Conservation (phyloP, 2,113 vertebrate species). For the Sinocyclocheilus anophthalmus region DNA sequence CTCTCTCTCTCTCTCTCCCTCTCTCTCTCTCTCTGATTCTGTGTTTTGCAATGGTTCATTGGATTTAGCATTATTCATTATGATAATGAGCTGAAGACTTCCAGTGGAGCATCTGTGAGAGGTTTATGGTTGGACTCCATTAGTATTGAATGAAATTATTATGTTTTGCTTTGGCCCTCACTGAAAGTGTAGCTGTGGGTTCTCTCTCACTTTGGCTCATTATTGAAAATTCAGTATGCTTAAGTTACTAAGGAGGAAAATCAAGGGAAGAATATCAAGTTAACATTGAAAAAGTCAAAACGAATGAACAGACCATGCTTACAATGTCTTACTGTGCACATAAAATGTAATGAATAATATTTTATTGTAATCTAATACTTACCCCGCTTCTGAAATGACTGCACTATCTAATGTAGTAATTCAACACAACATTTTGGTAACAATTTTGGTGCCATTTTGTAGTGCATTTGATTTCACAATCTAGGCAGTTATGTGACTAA, state of each 20-base stretch:
- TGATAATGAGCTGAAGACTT: constrained; percentile 11
- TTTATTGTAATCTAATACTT: background rate
- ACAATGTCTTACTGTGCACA: background rate
- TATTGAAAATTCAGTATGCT: background rate
- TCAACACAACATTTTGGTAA: background rate
- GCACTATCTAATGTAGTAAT: background rate
- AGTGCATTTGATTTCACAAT: background rate
- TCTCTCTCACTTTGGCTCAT: background rate
- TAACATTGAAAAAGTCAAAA: background rate
- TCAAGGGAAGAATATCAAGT: background rate
- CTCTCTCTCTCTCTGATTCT: background rate
- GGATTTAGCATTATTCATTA: background rate
- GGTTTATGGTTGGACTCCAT: background rate
- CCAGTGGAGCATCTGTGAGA: background rate
- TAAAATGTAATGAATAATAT: background rate
- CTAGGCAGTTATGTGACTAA: background rate
- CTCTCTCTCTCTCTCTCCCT: background rate
- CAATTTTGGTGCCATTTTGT: background rate
- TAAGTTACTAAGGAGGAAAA: background rate
- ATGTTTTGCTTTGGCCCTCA: background rate
- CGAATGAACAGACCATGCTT: background rate
- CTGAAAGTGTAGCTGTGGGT: background rate
- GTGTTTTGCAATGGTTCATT: background rate
- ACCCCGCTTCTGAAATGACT: background rate
- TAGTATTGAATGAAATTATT: background rate